phyloP scores from a whole-genome alignment of 92 coral and sea anemone species.

The Parazoanthus swiftii region DNA sequence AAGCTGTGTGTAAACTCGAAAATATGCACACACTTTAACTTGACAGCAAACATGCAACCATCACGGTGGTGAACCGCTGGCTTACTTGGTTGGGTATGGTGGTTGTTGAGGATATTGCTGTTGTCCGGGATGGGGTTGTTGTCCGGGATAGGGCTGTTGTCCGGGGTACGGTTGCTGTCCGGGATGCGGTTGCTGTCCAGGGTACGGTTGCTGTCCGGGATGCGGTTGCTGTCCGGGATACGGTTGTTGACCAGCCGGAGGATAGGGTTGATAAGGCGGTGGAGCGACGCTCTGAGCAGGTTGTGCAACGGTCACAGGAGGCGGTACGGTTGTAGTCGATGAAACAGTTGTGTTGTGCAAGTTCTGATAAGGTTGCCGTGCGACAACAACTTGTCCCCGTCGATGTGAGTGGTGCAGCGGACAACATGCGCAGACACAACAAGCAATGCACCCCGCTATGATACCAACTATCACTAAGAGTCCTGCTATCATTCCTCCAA shows the following conservation, averaged over 20 bases:
- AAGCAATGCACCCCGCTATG: not conserved
- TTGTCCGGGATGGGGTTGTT: not conserved
- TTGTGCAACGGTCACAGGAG: not conserved
- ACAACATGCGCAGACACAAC: constrained; percentile 12
- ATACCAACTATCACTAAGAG: not conserved
- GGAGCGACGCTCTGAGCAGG: not conserved
- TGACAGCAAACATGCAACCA: too few relatives aligned
- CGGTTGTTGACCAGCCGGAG: not conserved
- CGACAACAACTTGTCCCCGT: not conserved
- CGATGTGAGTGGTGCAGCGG: constrained; percentile 15
- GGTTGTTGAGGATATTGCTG: not conserved
- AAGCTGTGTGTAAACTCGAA: too few relatives aligned
- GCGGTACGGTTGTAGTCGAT: not conserved
- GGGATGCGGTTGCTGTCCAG: not conserved
- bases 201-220: not conserved
- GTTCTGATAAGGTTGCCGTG: constrained; percentile 7
- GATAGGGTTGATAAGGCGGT: constrained; percentile 2
- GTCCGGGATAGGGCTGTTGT: not conserved
- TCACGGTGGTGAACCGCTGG: not conserved
- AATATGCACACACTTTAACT: too few relatives aligned
- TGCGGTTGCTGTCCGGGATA: not conserved
- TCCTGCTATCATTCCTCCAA: not conserved
- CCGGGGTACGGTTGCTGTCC: not conserved
- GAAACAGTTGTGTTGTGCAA: not conserved
- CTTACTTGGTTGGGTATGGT: not conserved